A percentile compares a stretch with the other conserved stretches of the same genome.
phyloP scores from a whole-genome alignment of 2,113 vertebrate species.

The Abramis brama region DNA sequence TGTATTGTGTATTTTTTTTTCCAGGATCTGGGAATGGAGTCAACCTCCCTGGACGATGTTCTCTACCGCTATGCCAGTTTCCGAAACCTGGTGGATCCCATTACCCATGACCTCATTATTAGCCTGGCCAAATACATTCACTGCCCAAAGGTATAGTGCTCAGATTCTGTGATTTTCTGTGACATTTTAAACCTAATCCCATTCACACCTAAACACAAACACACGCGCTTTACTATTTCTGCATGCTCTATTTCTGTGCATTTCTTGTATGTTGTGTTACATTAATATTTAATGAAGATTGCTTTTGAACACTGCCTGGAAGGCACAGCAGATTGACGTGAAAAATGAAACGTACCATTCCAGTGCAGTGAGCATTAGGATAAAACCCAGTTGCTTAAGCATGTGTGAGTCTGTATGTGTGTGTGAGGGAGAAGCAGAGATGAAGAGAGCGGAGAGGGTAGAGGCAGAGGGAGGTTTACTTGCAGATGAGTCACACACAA shows the following conservation, averaged over 20 bases:
- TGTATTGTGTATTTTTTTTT: constrained; percentile 45
- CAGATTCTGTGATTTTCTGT: background rate
- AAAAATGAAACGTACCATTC: constrained; percentile 32
- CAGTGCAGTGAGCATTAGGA: constrained; percentile 24
- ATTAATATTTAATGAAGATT: constrained; percentile 14
- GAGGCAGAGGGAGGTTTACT: constrained; percentile 39
- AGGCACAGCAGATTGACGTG: constrained; percentile 15
- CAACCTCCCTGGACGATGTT: constrained; percentile 95
- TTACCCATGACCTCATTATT: constrained; percentile 97
- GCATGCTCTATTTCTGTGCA: background rate
- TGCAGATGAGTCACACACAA: constrained; percentile 49
- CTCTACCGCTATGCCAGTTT: constrained; percentile 98
- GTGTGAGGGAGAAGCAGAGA: constrained; percentile 16
- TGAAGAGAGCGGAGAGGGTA: constrained; percentile 11
- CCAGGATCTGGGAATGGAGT: constrained; percentile 98
- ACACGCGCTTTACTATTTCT: background rate
- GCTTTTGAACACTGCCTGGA: background rate
- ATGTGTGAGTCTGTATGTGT: background rate
- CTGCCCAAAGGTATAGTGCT: constrained; percentile 77
- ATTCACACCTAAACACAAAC: background rate
- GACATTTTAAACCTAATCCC: constrained; percentile 33
- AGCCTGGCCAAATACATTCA: constrained; percentile 94
- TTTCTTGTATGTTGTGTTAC: background rate
- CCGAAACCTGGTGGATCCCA: constrained; percentile 97
- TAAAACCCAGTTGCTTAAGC: background rate